A percentile compares a stretch with the other conserved stretches of the same genome.
Evolutionary conservation across 2,113 vertebrate genomes (phyloP).

Genomic region (Nibea coibor): DNA sequence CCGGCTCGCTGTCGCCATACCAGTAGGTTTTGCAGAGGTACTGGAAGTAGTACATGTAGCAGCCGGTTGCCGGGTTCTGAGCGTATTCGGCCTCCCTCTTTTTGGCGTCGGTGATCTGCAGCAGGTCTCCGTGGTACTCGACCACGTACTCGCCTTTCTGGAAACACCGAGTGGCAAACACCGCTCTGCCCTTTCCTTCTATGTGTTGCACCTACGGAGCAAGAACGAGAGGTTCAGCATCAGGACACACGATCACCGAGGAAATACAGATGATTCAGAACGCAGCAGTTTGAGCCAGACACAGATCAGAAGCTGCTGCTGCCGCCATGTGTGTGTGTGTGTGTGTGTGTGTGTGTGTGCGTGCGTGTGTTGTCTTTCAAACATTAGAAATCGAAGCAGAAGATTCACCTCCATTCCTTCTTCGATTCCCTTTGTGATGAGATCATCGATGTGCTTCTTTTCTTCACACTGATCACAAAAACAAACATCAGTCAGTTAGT

Average conservation of each 20-base stretch:
- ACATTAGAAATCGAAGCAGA: not conserved
- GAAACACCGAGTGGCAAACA: slow-evolving; percentile 92
- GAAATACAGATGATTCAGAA: too few relatives aligned
- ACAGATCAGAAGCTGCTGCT: too few relatives aligned
- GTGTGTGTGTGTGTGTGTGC: too few relatives aligned
- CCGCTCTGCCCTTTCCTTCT: slow-evolving; percentile 91
- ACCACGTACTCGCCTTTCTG: slow-evolving; percentile 95
- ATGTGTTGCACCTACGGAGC: slow-evolving; percentile 90
- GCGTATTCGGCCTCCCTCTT: slow-evolving; percentile 92
- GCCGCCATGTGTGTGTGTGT: too few relatives aligned
- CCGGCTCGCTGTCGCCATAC: slow-evolving; percentile 76
- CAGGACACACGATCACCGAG: not conserved
- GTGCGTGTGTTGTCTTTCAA: not conserved
- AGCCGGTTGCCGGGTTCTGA: slow-evolving; percentile 93
- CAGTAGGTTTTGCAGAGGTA: slow-evolving; percentile 98
- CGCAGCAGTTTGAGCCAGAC: too few relatives aligned
- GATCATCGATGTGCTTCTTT: slow-evolving; percentile 90
- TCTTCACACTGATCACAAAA: slow-evolving; percentile 89
- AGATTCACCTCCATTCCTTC: slow-evolving; percentile 93
- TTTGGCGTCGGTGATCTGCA: slow-evolving; percentile 91
- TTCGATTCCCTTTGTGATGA: slow-evolving; percentile 93
- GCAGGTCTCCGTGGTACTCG: slow-evolving; percentile 97
- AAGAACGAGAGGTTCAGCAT: not conserved
- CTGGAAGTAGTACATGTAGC: slow-evolving; percentile 99
- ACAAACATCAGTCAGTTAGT: slow-evolving; percentile 2